These are phyloP conservation scores for Cyrtorhinus lividipennis DNA, from an alignment of 1,140 invertebrate species.

Conservation along the genomic window DNA sequence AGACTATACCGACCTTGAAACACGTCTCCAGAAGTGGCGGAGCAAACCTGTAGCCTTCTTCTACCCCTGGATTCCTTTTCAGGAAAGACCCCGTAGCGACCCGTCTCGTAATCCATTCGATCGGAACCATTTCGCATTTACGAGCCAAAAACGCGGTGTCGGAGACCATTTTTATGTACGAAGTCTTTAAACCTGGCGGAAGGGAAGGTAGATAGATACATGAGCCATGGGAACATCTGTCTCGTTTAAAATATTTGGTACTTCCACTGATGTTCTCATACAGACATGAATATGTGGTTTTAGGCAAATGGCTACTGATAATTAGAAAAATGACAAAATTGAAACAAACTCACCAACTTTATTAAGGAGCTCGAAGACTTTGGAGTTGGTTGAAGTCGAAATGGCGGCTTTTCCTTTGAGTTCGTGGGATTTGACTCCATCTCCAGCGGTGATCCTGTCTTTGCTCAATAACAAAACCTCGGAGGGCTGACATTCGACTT, in stretches of 20 bases:
- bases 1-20: constrained; percentile 60
- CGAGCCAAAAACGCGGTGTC: constrained; percentile 70
- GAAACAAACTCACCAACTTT: constrained; percentile 44
- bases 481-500: constrained; percentile 47
- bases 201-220: too few relatives aligned
- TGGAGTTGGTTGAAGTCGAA: constrained; percentile 78
- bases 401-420: constrained; percentile 85
- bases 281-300: too few relatives aligned
- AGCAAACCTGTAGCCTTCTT: constrained; percentile 79
- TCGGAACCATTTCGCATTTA: constrained; percentile 92
- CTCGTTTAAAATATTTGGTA: too few relatives aligned
- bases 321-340: background rate
- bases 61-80: constrained; percentile 75
- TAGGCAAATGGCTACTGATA: background rate
- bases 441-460: constrained; percentile 89
- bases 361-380: constrained; percentile 81
- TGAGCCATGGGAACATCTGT: too few relatives aligned
- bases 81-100: constrained; percentile 91
- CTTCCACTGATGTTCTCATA: too few relatives aligned
- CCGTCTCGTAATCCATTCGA: constrained; percentile 92
- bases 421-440: constrained; percentile 81
- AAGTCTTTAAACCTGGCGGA: constrained; percentile 63
- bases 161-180: constrained; percentile 57
- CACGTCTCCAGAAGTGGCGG: constrained; percentile 85
- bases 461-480: constrained; percentile 73